Percentiles rank a stretch among this genome's conserved stretches.
Conservation (phyloP, 2,888 invertebrate species). For the Scelioninae gen. 1 region DNA sequence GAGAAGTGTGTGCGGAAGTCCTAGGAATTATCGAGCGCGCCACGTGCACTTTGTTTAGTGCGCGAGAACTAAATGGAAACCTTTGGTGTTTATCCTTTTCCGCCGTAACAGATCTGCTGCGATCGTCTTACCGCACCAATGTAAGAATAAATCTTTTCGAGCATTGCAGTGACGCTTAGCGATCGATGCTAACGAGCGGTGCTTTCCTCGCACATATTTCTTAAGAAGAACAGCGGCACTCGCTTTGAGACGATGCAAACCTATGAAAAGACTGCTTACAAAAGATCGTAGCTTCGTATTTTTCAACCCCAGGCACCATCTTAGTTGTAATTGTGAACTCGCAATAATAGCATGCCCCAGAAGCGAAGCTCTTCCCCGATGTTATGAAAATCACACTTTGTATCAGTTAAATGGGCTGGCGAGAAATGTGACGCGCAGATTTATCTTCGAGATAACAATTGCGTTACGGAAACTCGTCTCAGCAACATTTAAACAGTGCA, state of each 20-base stretch:
- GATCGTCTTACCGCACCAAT: slow-evolving; percentile 41
- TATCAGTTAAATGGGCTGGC: slow-evolving; percentile 55
- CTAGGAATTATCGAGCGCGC: slow-evolving; percentile 45
- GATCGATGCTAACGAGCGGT: slow-evolving; percentile 63
- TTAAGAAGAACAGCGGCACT: slow-evolving; percentile 36
- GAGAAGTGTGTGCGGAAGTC: slow-evolving; percentile 29
- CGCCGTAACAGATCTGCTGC: slow-evolving; percentile 20
- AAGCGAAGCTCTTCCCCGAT: slow-evolving; percentile 29
- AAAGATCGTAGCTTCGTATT: slow-evolving; percentile 52
- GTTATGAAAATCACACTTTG: slow-evolving; percentile 56
- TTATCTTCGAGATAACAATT: slow-evolving; percentile 42
- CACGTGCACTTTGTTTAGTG: slow-evolving; percentile 34
- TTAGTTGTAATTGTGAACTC: slow-evolving; percentile 53
- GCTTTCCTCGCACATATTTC: slow-evolving; percentile 56
- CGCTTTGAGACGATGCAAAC: slow-evolving; percentile 50
- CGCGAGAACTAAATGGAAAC: slow-evolving; percentile 46
- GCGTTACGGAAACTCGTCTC: slow-evolving; percentile 26
- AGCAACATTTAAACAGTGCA: slow-evolving; percentile 15
- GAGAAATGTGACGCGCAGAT: slow-evolving; percentile 34
- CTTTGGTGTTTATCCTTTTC: slow-evolving; percentile 34
- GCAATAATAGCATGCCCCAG: slow-evolving; percentile 39
- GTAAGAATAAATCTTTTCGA: slow-evolving; percentile 52
- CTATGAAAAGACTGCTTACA: slow-evolving; percentile 49
- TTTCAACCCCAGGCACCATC: slow-evolving; percentile 35
- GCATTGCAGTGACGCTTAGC: slow-evolving; percentile 27